Conservation (phyloP, 2,113 vertebrate species). For the Cavia aperea region DNA sequence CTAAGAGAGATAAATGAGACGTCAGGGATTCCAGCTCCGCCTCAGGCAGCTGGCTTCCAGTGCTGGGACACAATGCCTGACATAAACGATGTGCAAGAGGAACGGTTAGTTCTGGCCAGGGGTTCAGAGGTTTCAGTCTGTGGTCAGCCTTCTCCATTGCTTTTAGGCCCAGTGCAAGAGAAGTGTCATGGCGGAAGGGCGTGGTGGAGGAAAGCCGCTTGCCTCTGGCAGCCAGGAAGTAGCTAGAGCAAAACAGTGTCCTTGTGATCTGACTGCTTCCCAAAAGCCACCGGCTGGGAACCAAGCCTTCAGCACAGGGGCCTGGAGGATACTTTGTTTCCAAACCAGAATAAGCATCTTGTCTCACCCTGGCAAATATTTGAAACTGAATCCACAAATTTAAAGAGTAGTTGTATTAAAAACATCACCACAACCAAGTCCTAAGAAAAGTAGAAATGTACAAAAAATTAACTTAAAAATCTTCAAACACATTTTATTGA, state of each 20-base stretch:
- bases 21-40: accelerated
- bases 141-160: too few species aligned
- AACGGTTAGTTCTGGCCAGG: neutral
- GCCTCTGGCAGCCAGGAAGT: neutral
- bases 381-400: neutral
- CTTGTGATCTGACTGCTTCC: neutral
- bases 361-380: neutral
- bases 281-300: neutral
- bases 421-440: neutral
- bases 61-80: neutral
- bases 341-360: neutral
- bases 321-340: neutral
- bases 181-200: neutral
- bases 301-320: neutral
- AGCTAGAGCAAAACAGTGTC: neutral
- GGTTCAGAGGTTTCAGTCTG: neutral
- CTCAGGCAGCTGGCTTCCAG: neutral
- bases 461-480: neutral
- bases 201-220: neutral
- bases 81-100: neutral
- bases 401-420: neutral
- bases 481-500: neutral
- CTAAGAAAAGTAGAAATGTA: neutral
- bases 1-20: too few species aligned
- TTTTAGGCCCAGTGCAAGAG: neutral